Conservation (phyloP, 2,888 invertebrate genomes). For the Phania funesta region DNA sequence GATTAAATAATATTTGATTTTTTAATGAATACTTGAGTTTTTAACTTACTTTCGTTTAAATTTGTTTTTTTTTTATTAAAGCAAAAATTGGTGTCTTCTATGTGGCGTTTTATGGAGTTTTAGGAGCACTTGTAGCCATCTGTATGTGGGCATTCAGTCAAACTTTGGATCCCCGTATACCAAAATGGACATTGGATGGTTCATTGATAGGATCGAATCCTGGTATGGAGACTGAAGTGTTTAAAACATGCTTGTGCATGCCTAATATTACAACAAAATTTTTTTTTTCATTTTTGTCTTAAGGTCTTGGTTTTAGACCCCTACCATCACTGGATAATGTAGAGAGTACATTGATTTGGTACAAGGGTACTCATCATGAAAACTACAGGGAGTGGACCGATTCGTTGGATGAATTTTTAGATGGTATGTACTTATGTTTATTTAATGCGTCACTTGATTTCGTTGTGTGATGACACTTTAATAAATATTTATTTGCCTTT, state of each 20-base stretch:
- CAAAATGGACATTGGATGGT: constrained; percentile 91
- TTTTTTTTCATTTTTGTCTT: background rate
- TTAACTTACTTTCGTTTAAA: constrained; percentile 43
- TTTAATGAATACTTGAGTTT: background rate
- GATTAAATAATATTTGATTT: background rate
- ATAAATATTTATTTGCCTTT: background rate
- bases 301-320: constrained; percentile 95
- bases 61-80: constrained; percentile 80
- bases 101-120: constrained; percentile 93
- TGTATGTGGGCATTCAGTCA: constrained; percentile 97
- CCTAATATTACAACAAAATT: background rate
- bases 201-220: constrained; percentile 98
- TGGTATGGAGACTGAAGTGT: constrained; percentile 78
- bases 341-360: constrained; percentile 97
- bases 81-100: constrained; percentile 98
- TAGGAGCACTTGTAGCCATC: constrained; percentile 95
- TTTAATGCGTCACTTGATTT: background rate
- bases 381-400: constrained; percentile 91
- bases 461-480: background rate
- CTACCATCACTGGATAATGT: constrained; percentile 92
- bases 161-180: constrained; percentile 92
- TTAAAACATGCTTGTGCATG: background rate
- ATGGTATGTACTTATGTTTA: too few relatives aligned
- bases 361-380: constrained; percentile 89
- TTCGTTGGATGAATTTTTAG: constrained; percentile 87